These are phyloP conservation scores for Porites australiensis DNA, from an alignment of 64 coral and sea anemone species.

Conservation along the genomic window DNA sequence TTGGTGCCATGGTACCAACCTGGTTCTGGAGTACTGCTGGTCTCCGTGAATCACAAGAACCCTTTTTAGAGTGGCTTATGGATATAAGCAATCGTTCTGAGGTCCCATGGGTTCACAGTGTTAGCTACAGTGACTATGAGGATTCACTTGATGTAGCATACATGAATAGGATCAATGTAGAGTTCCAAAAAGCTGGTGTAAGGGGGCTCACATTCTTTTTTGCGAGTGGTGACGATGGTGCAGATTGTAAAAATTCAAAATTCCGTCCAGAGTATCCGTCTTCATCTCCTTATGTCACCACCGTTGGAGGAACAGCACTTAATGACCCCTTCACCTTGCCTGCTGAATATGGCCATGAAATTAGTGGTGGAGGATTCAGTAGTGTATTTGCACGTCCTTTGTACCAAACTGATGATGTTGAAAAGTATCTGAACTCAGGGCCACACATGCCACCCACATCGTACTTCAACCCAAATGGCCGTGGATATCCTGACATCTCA, in stretches of 20 bases:
- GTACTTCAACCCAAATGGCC: conserved; percentile 81
- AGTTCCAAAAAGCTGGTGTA: conserved; percentile 97
- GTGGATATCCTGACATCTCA: conserved; percentile 92
- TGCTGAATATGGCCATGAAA: conserved; percentile 86
- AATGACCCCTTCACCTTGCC: conserved; percentile 69
- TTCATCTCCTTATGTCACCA: conserved; percentile 96
- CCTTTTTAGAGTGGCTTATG: conserved; percentile 96
- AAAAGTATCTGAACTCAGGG: conserved; percentile 88
- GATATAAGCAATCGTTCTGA: conserved; percentile 87
- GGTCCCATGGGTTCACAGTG: conserved; percentile 91
- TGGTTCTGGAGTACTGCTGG: conserved; percentile 99
- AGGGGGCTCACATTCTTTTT: conserved; percentile 92
- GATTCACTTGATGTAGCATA: conserved; percentile 86
- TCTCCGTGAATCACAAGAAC: conserved; percentile 89
- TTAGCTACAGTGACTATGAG: conserved; percentile 97
- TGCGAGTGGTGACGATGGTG: conserved; percentile 98
- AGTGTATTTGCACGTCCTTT: conserved; percentile 78
- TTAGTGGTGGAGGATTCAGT: conserved; percentile 98
- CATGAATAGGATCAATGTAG: conserved; percentile 93
- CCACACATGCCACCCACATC: conserved; percentile 77
- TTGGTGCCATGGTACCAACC: conserved; percentile 93
- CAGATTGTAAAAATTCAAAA: conserved; percentile 89
- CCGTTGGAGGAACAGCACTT: conserved; percentile 96
- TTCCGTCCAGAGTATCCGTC: conserved; percentile 92
- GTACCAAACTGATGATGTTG: conserved; percentile 89